phyloP scores from a whole-genome alignment of 2,113 vertebrate genomes.

The Ptilorrhoa leucosticta region DNA sequence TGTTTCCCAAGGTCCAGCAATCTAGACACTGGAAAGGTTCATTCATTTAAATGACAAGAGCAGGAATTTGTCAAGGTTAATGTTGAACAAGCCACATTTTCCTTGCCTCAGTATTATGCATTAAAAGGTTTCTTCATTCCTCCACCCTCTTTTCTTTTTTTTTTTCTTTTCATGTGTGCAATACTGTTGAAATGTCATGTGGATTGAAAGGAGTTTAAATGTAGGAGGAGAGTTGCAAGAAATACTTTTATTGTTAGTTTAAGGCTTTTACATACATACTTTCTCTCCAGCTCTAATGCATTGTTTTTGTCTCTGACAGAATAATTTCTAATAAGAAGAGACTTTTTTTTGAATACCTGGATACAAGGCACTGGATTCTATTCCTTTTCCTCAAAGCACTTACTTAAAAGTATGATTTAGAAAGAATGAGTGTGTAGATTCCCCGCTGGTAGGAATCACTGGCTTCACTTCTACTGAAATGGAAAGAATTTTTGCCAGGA shows the following conservation, averaged over 20 bases:
- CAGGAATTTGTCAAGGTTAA: slow-evolving; percentile 47
- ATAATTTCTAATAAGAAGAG: background rate
- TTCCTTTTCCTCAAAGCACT: background rate
- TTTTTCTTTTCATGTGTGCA: background rate
- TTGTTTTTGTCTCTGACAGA: slow-evolving; percentile 6
- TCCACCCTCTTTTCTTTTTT: background rate
- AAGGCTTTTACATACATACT: background rate
- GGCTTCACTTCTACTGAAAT: background rate
- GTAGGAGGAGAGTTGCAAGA: background rate
- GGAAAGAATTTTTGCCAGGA: background rate
- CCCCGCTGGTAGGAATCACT: background rate
- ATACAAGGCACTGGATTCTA: background rate
- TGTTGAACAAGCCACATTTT: slow-evolving; percentile 25
- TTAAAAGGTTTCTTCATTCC: background rate
- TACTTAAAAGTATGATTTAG: background rate
- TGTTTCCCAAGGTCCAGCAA: slow-evolving; percentile 34
- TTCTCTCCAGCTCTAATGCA: background rate
- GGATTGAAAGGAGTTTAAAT: background rate
- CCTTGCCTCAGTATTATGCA: slow-evolving; percentile 13
- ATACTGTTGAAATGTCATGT: slow-evolving; percentile 9
- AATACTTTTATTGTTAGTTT: background rate
- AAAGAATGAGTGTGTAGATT: background rate
- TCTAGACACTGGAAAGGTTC: background rate
- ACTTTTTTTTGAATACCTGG: background rate
- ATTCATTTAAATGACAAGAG: slow-evolving; percentile 51